Evolutionary conservation across 1,140 invertebrate species (phyloP), one percentile per base, ranked within the genome.

Genomic region (Drosophila equinoxialis): DNA sequence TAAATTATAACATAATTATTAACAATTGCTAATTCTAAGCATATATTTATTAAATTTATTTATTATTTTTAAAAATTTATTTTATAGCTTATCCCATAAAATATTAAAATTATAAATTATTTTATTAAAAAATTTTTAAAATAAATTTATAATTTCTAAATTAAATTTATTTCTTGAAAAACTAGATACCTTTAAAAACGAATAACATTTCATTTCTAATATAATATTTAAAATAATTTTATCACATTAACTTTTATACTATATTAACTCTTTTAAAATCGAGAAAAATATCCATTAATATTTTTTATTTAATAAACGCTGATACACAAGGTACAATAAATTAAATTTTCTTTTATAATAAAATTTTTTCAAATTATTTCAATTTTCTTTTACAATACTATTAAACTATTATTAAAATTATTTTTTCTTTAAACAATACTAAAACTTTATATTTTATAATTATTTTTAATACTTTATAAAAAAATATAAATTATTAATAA

Each of bases 301-400:
- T 84, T 91, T 81, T 84, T 91, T 92, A 92, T 86, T 94, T 93
- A 93, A 93, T 94, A 92, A 93, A 93, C 93, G 92, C 93, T 95
- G 92, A 94, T 94, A 94, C 94, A 94, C 93, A 94, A 94, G 94
- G 93, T 94, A 94, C 92, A 93, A 93, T 92, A 94, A 93, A 91
- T 92, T 58, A 93, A 93, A 92, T 90, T 92, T 93, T 93, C 92
- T 93, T 93, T 92, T 84, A 63, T 45, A 89, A 81, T 78, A 93
- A 93, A 93, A 93, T 91, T 64, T 79, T 81, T 81, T 81, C 37
- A 39, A 73, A 62, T 37, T 79, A 80, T 84, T 91, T 82, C 70
- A 90, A 93, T 68, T 79, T 71, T 74, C 68, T 81, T 79, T 83
- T 64, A 78, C 78, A 81, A 81, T 83, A 94, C 92, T 93, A 92